phyloP scores from a whole-genome alignment of 2,797 vertebrate genomes.

The Clarias pachynema region DNA sequence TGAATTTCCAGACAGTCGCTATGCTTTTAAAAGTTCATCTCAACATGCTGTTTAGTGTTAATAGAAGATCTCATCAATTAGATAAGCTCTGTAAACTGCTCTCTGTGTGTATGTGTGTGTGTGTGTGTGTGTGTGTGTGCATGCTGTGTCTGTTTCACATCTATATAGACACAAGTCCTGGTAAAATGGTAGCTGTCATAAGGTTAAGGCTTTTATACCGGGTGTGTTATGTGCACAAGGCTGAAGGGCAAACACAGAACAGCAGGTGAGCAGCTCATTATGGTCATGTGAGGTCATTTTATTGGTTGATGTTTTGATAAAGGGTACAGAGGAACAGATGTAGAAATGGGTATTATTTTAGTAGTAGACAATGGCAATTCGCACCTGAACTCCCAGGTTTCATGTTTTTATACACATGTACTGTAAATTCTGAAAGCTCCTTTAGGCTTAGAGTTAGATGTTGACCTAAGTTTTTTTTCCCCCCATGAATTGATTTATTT shows the following conservation, averaged over 20 bases:
- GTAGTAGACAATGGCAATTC: not conserved
- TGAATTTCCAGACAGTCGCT: not conserved
- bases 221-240: not conserved
- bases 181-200: not conserved
- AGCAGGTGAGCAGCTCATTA: slow-evolving; percentile 2
- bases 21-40: not conserved
- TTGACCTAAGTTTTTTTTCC: not conserved
- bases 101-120: too few relatives aligned
- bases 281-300: not conserved
- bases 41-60: not conserved
- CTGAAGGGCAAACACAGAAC: not conserved
- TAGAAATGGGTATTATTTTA: not conserved
- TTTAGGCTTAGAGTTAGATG: not conserved
- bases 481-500: not conserved
- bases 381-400: too few relatives aligned
- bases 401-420: not conserved
- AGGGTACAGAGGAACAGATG: not conserved
- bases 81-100: slow-evolving; percentile 4
- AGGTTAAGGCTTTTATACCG: slow-evolving; percentile 1
- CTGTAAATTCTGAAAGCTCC: not conserved
- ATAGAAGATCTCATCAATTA: not conserved
- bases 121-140: not conserved
- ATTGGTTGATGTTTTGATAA: too few relatives aligned
- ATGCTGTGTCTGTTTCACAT: not conserved
- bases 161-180: not conserved